Evolutionary conservation across 1,140 invertebrate genomes (phyloP).

Genomic region (Trypoxylus dichotomus): DNA sequence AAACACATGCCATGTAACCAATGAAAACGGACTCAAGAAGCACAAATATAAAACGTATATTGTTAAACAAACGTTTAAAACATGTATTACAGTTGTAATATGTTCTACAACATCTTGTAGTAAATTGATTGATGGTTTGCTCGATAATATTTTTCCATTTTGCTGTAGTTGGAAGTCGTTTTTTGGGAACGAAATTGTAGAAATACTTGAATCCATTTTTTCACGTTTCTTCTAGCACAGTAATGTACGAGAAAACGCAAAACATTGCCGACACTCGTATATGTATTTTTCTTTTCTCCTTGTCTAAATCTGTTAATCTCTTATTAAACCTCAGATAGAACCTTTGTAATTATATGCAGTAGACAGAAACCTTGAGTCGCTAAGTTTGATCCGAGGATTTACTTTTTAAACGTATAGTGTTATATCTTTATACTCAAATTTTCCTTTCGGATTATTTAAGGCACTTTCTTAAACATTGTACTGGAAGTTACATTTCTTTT

Average conservation of each 20-base stretch:
- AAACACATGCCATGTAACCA: constrained; percentile 15
- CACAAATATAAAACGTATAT: constrained; percentile 27
- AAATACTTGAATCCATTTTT: background rate
- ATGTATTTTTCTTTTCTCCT: background rate
- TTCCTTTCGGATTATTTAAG: too few species aligned
- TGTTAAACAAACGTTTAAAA: constrained; percentile 23
- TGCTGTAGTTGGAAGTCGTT: background rate
- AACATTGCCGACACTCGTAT: background rate
- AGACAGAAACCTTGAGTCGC: too few species aligned
- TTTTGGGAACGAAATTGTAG: background rate
- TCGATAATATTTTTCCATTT: background rate
- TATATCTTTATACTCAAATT: too few species aligned
- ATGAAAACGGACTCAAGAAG: constrained; percentile 2
- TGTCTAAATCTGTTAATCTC: constrained; percentile 10
- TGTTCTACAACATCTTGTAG: constrained; percentile 12
- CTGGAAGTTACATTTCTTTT: too few species aligned
- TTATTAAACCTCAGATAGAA: background rate
- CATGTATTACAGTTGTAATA: constrained; percentile 27
- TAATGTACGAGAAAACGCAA: background rate
- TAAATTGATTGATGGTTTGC: background rate
- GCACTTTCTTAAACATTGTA: too few species aligned
- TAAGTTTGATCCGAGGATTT: too few species aligned
- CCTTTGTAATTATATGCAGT: too few species aligned
- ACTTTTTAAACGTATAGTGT: too few species aligned
- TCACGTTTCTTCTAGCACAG: background rate